These are phyloP conservation scores for Triops longicaudatus DNA, from an alignment of 1,140 invertebrate species.

Conservation along the genomic window DNA sequence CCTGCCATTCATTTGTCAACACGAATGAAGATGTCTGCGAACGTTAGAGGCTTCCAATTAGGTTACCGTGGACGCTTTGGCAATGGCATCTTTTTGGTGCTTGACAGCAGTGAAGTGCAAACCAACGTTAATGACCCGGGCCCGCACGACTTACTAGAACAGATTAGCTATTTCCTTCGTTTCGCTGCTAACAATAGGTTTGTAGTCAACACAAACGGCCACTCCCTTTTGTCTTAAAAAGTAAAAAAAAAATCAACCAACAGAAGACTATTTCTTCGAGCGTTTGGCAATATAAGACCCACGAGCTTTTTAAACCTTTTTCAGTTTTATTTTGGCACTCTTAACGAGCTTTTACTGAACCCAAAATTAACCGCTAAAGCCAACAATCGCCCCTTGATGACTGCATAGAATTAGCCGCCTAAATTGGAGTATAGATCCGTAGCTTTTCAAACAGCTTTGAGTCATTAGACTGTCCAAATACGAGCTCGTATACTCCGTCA, in stretches of 20 bases:
- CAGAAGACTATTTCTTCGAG: background rate
- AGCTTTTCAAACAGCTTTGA: slow-evolving; percentile 1
- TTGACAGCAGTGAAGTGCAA: slow-evolving; percentile 3
- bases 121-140: slow-evolving; percentile 7
- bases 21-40: slow-evolving; percentile 9
- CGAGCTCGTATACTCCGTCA: background rate
- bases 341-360: background rate
- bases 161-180: slow-evolving; percentile 8
- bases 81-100: background rate
- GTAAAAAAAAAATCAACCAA: background rate
- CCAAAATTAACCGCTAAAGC: background rate
- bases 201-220: background rate
- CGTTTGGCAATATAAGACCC: background rate
- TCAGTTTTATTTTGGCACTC: background rate
- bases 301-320: background rate
- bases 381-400: slow-evolving; percentile 2
- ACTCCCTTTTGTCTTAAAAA: background rate
- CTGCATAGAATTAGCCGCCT: slow-evolving; percentile 3
- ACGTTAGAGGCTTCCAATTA: slow-evolving; percentile 7
- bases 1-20: slow-evolving; percentile 14
- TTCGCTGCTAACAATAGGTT: slow-evolving; percentile 2
- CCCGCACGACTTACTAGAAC: slow-evolving; percentile 5
- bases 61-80: background rate
- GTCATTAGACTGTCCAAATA: slow-evolving; percentile 11
- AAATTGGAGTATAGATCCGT: slow-evolving; percentile 11